Evolutionary conservation across 2,113 vertebrate genomes (phyloP).

Genomic region (Steatornis caripensis): DNA sequence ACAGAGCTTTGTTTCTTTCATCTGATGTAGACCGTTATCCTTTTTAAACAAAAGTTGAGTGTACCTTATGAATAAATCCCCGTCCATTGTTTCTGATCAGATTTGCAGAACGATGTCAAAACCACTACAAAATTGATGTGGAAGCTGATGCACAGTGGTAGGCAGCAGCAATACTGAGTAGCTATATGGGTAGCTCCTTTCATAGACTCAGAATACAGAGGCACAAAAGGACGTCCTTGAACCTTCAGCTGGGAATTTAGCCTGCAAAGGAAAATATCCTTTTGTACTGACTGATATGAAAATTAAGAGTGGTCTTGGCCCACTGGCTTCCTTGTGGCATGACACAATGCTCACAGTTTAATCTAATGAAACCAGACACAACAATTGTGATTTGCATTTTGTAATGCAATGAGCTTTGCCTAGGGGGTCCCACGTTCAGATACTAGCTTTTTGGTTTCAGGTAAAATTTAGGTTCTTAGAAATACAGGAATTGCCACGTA

Average conservation of each 20-base stretch:
- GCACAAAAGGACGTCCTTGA: neutral
- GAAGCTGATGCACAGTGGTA: neutral
- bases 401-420: neutral
- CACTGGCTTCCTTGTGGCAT: neutral
- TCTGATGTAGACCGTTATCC: neutral
- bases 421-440: rapidly evolving
- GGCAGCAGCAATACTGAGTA: neutral
- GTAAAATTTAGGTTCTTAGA: neutral
- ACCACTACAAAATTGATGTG: neutral
- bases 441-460: neutral
- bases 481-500: neutral
- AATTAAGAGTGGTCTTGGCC: neutral
- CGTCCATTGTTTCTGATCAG: neutral
- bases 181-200: neutral
- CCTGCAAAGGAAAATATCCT: neutral
- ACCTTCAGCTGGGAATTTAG: neutral
- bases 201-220: neutral
- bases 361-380: neutral
- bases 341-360: neutral
- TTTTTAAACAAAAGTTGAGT: neutral
- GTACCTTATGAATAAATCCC: neutral
- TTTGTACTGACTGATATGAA: neutral
- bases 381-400: neutral
- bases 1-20: neutral
- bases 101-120: neutral